phyloP scores from a whole-genome alignment of 2,888 invertebrate species.

The Molorchus minor region DNA sequence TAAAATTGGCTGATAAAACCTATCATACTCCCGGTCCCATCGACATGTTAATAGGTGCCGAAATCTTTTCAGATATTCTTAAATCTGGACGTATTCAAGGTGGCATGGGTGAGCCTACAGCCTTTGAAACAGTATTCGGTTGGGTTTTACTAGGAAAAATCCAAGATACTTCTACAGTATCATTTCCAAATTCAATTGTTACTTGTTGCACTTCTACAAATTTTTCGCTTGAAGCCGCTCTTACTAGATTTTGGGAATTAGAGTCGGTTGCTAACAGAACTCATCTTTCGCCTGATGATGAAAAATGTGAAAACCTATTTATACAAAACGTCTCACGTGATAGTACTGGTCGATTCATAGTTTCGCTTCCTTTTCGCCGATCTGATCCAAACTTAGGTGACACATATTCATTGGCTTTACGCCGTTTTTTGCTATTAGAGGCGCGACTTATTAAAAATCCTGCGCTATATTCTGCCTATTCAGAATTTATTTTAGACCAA shows the following conservation, averaged over 20 bases:
- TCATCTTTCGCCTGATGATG: neutral
- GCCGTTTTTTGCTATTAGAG: neutral
- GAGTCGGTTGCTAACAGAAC: neutral
- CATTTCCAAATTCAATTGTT: neutral
- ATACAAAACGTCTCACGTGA: neutral
- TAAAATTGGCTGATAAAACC: neutral
- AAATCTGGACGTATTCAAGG: neutral
- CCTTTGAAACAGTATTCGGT: no score
- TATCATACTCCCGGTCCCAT: neutral
- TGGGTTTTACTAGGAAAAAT: slow-evolving; percentile 1
- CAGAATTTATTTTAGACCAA: neutral
- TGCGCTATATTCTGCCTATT: neutral
- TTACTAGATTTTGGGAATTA: neutral
- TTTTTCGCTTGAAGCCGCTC: neutral
- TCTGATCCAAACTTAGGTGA: slow-evolving; percentile 1
- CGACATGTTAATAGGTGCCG: no score
- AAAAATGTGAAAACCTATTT: neutral
- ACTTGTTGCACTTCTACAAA: neutral
- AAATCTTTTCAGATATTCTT: neutral
- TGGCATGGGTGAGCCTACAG: neutral
- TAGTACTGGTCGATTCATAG: neutral
- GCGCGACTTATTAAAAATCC: neutral
- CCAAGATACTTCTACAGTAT: neutral
- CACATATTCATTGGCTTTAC: neutral
- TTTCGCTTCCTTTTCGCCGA: neutral